These are phyloP conservation scores for Vidua chalybeata DNA, from an alignment of 2,113 vertebrate genomes.

Conservation along the genomic window DNA sequence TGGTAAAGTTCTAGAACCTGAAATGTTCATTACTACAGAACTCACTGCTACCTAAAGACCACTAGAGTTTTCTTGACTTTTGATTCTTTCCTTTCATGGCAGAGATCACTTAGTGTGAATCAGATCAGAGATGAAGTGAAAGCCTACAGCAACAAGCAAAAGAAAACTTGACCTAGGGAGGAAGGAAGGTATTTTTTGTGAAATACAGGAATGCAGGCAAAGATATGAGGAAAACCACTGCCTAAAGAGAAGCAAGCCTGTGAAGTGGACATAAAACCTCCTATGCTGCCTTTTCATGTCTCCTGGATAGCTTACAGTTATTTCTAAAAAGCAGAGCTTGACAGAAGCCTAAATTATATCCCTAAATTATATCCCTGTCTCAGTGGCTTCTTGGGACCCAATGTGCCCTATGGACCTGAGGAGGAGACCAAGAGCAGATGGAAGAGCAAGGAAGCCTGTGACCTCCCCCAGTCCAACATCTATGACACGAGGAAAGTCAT, in stretches of 20 bases:
- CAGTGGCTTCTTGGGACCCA: neutral
- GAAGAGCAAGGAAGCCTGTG: neutral
- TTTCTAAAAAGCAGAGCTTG: neutral
- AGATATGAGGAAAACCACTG: neutral
- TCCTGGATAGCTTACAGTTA: neutral
- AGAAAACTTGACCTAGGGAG: neutral
- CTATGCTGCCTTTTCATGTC: neutral
- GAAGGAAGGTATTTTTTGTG: neutral
- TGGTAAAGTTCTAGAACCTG: neutral
- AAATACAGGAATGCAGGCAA: neutral
- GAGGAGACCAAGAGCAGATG: neutral
- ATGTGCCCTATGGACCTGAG: neutral
- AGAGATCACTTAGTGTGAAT: neutral
- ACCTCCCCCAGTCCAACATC: neutral
- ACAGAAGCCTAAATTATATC: no score
- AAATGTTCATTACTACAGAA: neutral
- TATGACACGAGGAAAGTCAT: neutral
- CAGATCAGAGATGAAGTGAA: neutral
- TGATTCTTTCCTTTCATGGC: neutral
- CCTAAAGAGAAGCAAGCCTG: neutral
- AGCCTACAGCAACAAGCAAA: neutral
- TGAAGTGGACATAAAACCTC: neutral
- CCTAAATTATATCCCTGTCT: neutral
- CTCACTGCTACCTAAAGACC: neutral
- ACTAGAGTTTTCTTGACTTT: neutral